phyloP scores from a whole-genome alignment of 2,888 invertebrate species.

The Eilema griseolum region DNA sequence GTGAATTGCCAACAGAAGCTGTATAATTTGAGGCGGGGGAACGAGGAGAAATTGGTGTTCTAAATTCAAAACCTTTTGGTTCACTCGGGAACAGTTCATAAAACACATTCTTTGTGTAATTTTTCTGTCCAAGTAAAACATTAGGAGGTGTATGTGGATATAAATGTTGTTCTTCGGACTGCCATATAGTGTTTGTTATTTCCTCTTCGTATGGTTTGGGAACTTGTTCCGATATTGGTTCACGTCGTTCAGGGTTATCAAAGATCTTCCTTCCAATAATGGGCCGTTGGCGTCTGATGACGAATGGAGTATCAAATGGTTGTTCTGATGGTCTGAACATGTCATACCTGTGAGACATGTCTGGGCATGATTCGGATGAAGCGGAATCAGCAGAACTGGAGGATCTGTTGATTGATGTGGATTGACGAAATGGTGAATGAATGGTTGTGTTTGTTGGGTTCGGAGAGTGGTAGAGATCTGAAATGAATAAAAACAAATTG shows the following conservation, averaged over 20 bases:
- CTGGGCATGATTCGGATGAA: slow-evolving; percentile 76
- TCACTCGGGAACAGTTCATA: slow-evolving; percentile 74
- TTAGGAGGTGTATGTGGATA: slow-evolving; percentile 55
- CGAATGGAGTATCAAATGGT: slow-evolving; percentile 49
- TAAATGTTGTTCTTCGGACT: slow-evolving; percentile 34
- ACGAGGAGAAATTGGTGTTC: slow-evolving; percentile 52
- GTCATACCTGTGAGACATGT: slow-evolving; percentile 46
- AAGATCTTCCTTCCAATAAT: slow-evolving; percentile 74
- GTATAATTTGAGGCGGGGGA: slow-evolving; percentile 35
- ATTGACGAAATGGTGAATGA: slow-evolving; percentile 57
- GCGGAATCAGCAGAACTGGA: slow-evolving; percentile 77
- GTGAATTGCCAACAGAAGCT: slow-evolving; percentile 20
- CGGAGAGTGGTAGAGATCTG: slow-evolving; percentile 57
- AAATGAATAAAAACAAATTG: slow-evolving; percentile 32
- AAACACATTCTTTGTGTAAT: slow-evolving; percentile 29
- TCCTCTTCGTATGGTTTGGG: slow-evolving; percentile 34
- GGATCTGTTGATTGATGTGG: slow-evolving; percentile 61
- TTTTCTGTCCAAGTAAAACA: slow-evolving; percentile 32
- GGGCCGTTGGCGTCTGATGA: slow-evolving; percentile 59
- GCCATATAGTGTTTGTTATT: slow-evolving; percentile 37
- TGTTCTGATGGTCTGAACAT: slow-evolving; percentile 25
- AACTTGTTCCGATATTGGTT: slow-evolving; percentile 37
- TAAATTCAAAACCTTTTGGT: slow-evolving; percentile 57
- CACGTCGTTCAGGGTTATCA: slow-evolving; percentile 46
- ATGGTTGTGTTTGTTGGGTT: slow-evolving; percentile 23